Percentiles rank a stretch among this genome's conserved stretches.
Evolutionary conservation across 2,113 vertebrate genomes (phyloP).

Genomic region (Salvelinus sp.): DNA sequence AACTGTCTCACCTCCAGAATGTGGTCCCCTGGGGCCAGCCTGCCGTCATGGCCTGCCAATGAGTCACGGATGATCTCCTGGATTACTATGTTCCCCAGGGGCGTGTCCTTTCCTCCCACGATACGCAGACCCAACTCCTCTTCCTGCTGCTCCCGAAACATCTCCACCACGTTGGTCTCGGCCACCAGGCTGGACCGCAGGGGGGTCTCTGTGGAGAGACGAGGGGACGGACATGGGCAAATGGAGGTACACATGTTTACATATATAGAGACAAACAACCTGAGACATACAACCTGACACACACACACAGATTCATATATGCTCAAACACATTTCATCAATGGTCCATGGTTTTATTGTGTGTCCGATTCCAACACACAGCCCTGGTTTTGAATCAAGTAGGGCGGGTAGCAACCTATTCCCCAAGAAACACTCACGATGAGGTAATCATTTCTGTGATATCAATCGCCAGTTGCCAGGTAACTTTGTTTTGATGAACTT

Average conservation of each 20-base stretch:
- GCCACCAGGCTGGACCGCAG: constrained; percentile 85
- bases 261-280: not conserved
- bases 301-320: not conserved
- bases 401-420: not conserved
- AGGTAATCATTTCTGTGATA: constrained; percentile 15
- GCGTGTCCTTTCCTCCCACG: constrained; percentile 90
- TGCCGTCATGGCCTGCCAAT: constrained; percentile 78
- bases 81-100: constrained; percentile 88
- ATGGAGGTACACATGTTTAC: constrained; percentile 37
- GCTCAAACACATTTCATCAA: not conserved
- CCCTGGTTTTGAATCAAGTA: not conserved
- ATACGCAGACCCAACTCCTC: constrained; percentile 85
- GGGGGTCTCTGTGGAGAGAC: constrained; percentile 72
- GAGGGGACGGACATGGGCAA: not conserved
- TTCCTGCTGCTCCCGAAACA: constrained; percentile 83
- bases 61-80: constrained; percentile 86
- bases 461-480: constrained; percentile 23
- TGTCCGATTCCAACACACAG: not conserved
- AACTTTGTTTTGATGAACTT: constrained; percentile 36
- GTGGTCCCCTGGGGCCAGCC: constrained; percentile 88
- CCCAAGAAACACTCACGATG: constrained; percentile 2
- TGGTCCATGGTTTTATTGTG: no score
- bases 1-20: constrained; percentile 82
- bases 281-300: not conserved
- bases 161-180: constrained; percentile 81